These are phyloP conservation scores for Rutilus rutilus DNA, from an alignment of 2,113 vertebrate species.

Conservation along the genomic window DNA sequence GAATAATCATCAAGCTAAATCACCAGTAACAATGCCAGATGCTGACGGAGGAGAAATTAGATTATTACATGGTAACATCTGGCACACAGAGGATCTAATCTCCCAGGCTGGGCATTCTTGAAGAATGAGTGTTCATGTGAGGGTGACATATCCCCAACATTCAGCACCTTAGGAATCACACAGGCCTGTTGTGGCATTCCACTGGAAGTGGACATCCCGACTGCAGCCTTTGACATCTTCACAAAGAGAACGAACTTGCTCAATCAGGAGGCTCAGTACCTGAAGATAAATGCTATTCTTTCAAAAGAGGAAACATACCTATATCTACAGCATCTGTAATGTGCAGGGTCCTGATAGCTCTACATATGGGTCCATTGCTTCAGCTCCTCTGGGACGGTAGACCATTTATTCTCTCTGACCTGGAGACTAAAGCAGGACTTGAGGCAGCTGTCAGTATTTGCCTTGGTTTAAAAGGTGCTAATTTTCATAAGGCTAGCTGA, in stretches of 20 bases:
- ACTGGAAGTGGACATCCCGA: conserved; percentile 61
- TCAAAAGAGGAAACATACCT: conserved; percentile 64
- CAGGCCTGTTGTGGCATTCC: conserved; percentile 60
- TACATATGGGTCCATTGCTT: conserved; percentile 65
- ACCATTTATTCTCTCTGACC: conserved; percentile 70
- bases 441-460: conserved; percentile 70
- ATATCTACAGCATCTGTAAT: conserved; percentile 65
- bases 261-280: conserved; percentile 60
- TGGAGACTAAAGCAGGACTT: conserved; percentile 57
- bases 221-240: conserved; percentile 68
- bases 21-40: conserved; percentile 60
- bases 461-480: conserved; percentile 69
- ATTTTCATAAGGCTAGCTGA: conserved; percentile 34
- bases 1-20: background rate
- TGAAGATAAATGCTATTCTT: conserved; percentile 68
- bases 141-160: conserved; percentile 62
- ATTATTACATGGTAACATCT: conserved; percentile 71
- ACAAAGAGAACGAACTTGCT: conserved; percentile 64
- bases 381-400: conserved; percentile 64
- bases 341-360: conserved; percentile 61
- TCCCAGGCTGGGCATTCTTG: conserved; percentile 61
- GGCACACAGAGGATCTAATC: conserved; percentile 64
- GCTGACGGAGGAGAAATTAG: conserved; percentile 61
- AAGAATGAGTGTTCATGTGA: conserved; percentile 62
- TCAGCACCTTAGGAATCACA: conserved; percentile 63